These are phyloP conservation scores for Trachurus trachurus DNA, from an alignment of 2,797 vertebrate species.

Conservation along the genomic window DNA sequence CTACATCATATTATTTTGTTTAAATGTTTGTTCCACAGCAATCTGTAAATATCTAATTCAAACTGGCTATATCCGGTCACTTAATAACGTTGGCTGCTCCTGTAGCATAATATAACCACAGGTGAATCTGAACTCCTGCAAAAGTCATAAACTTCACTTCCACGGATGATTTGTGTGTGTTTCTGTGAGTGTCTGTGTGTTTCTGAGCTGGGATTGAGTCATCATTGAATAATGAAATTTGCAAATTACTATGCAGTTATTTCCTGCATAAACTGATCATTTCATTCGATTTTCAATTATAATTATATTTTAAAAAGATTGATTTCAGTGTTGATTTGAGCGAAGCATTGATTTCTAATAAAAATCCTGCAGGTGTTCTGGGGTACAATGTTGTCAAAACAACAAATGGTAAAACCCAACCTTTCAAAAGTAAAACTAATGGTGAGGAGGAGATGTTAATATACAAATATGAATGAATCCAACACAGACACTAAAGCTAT, in stretches of 20 bases:
- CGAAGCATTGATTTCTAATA: too few species aligned
- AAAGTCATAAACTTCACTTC: too few species aligned
- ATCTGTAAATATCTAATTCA: neutral
- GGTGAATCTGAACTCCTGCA: too few species aligned
- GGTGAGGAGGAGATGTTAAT: too few species aligned
- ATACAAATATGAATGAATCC: neutral
- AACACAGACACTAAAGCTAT: neutral
- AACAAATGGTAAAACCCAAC: neutral
- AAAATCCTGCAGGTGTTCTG: neutral
- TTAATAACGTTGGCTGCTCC: too few species aligned
- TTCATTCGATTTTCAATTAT: neutral
- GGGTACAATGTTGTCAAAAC: neutral
- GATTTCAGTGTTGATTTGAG: neutral
- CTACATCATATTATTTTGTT: fast-evolving
- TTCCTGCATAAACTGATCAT: neutral
- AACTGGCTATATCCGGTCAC: too few species aligned
- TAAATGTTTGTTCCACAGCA: fast-evolving
- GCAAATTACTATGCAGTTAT: neutral
- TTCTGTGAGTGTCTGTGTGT: too few species aligned
- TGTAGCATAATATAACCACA: too few species aligned
- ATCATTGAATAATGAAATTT: neutral
- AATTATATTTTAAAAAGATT: neutral
- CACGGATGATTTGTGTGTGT: too few species aligned
- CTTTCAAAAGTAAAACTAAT: too few species aligned
- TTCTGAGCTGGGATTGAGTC: neutral